Percentiles rank a stretch among this genome's conserved stretches.
Evolutionary conservation across 2,888 invertebrate genomes (phyloP).

Genomic region (Siphlonurus alternatus): DNA sequence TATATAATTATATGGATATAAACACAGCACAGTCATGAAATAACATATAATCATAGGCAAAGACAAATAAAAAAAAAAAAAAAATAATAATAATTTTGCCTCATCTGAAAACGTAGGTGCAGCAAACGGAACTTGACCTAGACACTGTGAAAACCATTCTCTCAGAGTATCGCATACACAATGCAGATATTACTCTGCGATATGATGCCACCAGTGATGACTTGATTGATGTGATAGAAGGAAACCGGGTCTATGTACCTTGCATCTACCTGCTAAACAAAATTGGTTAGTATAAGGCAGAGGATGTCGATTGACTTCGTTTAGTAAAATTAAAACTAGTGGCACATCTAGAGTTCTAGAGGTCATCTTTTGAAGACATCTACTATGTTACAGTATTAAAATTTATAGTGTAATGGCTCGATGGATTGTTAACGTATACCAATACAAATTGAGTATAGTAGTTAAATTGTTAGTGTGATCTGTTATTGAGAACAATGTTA

Average conservation of each 20-base stretch:
- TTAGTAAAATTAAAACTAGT: background rate
- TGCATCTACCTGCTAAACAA: slow-evolving; percentile 98
- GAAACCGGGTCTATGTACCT: slow-evolving; percentile 94
- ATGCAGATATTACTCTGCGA: slow-evolving; percentile 90
- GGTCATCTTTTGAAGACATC: background rate
- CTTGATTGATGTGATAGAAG: slow-evolving; percentile 95
- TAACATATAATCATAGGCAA: no score
- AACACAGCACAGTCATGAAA: background rate
- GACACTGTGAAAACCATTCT: slow-evolving; percentile 93
- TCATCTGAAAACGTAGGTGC: no score
- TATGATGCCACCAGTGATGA: slow-evolving; percentile 96
- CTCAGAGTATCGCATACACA: slow-evolving; percentile 96
- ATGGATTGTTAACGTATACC: no score
- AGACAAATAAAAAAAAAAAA: no score
- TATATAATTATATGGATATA: no score
- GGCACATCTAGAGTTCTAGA: background rate
- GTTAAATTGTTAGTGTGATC: no score
- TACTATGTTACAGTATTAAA: no score
- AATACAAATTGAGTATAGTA: no score
- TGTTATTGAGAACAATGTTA: no score
- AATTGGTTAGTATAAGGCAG: slow-evolving; percentile 46
- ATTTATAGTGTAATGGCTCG: no score
- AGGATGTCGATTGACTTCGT: background rate
- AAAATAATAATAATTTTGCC: no score
- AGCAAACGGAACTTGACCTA: slow-evolving; percentile 79